Base-by-base conservation (phyloP, 2,888 invertebrate genomes). In the Sarcophaga carnaria region DNA sequence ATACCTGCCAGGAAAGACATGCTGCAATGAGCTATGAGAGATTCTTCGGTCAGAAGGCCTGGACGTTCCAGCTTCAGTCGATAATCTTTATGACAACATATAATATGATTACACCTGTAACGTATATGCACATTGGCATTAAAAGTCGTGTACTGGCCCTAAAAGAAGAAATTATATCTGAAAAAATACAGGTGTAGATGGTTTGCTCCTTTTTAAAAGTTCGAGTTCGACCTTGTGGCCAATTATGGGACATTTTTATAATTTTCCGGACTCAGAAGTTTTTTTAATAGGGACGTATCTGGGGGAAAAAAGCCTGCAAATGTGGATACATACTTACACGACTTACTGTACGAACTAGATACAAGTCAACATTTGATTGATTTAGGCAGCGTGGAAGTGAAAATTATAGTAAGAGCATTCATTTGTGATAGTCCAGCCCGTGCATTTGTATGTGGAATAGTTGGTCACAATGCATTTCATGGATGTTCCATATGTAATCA, bases 361-460 rank as follows among this genome's bases (percentile, higher is more conserved):
- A 62, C 17, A 62, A 17, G 10, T 17, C 62, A 62, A 17, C 14
- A 62, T 62, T 17, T 62, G 20, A 62, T 62, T 62, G 62, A 62
- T 17, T 17, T 14, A 62, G 17, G 62, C 14, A 62, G 17, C 62
- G 6, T 62, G n/a, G 20, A 64, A 67, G 45, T 67, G n/a, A 67
- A 67, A 67, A 59, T 59, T 71, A 17, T 17, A 71, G 27, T 71
- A 25, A 59, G 71, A 59, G 71, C 71, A 25, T 74, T 67, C 54
- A 74, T 64, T 20, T 60, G 63, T 66, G 74, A 74, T 37, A 59
- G 54, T n/a, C 74, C 80, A n/a, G 80, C 74, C 6, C 59, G 80
- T 3, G 74, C 74, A 49, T 80, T 67, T 67, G 27, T 72, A 59
- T 72, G 54, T 37, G 74, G 80, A 54, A 63, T 66, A 3, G 27